Percentiles rank a stretch among this genome's conserved stretches.
phyloP scores from a whole-genome alignment of 2,797 vertebrate genomes.

The Pangasius krempfi region DNA sequence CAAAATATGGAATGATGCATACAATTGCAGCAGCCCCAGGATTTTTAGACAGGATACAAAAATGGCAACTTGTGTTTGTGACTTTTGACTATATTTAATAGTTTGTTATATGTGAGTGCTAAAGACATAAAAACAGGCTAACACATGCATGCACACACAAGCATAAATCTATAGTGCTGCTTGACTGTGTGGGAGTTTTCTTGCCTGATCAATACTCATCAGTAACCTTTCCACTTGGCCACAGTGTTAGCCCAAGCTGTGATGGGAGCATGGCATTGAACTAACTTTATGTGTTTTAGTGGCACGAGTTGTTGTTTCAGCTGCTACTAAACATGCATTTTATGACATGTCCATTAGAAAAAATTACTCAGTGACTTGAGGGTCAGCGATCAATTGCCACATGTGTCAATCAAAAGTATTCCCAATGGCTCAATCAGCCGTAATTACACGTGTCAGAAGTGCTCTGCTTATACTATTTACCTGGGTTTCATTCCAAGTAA shows the following conservation, averaged over 20 bases:
- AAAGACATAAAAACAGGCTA: background rate
- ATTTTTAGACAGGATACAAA: slow-evolving; percentile 16
- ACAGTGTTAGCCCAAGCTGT: slow-evolving; percentile 65
- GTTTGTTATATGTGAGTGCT: background rate
- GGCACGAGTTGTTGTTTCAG: slow-evolving; percentile 27
- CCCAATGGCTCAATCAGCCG: slow-evolving; percentile 62
- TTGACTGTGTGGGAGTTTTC: slow-evolving; percentile 56
- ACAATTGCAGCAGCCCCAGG: background rate
- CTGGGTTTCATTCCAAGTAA: background rate
- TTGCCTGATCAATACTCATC: slow-evolving; percentile 78
- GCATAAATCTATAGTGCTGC: slow-evolving; percentile 72
- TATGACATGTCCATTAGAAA: slow-evolving; percentile 60
- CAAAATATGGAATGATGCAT: background rate
- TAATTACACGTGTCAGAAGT: slow-evolving; percentile 40
- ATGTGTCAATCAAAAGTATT: slow-evolving; percentile 74
- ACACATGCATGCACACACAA: slow-evolving; percentile 49
- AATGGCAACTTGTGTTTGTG: background rate
- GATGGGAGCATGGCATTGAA: slow-evolving; percentile 61
- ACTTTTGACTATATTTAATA: slow-evolving; percentile 2
- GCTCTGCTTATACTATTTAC: slow-evolving; percentile 8
- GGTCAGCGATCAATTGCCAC: slow-evolving; percentile 73
- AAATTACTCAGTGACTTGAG: slow-evolving; percentile 63
- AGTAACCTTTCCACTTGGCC: slow-evolving; percentile 72
- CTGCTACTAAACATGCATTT: slow-evolving; percentile 64
- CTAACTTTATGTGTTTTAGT: background rate